Evolutionary conservation across 2,113 vertebrate species (phyloP).

Genomic region (Anhinga anhinga): DNA sequence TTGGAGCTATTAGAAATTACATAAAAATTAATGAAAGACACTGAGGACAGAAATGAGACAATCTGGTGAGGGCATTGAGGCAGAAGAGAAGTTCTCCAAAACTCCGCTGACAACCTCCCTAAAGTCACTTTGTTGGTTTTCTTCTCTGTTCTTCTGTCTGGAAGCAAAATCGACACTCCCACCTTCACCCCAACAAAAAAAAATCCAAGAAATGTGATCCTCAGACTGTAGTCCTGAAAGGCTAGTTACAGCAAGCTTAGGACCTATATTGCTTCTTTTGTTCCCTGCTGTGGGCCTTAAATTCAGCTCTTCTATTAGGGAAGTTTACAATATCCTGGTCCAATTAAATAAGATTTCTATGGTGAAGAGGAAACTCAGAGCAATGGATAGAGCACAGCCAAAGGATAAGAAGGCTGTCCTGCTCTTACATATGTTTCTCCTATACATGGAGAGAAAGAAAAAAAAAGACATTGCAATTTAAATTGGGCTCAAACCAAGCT

Average conservation of each 20-base stretch:
- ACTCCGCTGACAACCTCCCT: fast-evolving
- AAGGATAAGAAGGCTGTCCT: neutral
- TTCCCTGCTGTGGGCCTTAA: neutral
- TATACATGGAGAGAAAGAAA: neutral
- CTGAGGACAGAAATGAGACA: neutral
- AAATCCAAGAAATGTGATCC: neutral
- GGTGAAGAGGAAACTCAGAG: neutral
- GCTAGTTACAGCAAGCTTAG: neutral
- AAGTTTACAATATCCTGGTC: neutral
- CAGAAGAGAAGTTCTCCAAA: neutral
- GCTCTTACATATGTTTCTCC: neutral
- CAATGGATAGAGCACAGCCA: neutral
- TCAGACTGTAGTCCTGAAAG: neutral
- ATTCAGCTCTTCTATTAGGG: neutral
- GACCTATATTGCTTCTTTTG: neutral
- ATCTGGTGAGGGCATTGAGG: neutral
- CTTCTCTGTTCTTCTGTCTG: neutral
- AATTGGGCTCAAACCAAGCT: neutral
- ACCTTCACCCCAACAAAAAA: neutral
- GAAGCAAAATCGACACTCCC: neutral
- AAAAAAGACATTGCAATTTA: neutral
- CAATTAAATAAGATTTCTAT: neutral
- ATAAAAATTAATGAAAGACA: neutral
- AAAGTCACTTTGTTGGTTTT: neutral
- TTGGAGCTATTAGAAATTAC: neutral